Evolutionary conservation across 2,113 vertebrate genomes (phyloP), one percentile per base, ranked within the genome.

Genomic region (Odontesthes bonariensis): DNA sequence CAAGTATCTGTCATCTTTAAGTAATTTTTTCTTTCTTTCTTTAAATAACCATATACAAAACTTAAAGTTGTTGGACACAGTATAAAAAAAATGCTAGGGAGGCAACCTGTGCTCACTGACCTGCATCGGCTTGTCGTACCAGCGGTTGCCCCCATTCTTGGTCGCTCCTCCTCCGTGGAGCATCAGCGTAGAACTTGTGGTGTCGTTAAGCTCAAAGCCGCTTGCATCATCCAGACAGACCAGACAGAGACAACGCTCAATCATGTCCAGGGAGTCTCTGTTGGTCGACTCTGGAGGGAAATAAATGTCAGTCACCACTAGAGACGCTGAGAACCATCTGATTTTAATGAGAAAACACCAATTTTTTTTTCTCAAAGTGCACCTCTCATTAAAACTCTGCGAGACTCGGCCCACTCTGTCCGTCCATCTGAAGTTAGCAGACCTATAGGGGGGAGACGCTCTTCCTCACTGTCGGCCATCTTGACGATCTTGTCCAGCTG

Each of bases 51-150:
- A 44, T 19, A 42, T 38, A 46, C 52, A 16, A 57, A 82, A 35
- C 12, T 32, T 8, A 40, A 53, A 35, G 23, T 12, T 77, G 22
- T 32, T 7, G 9, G 7, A 60, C 12, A 33, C 4, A 31, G 2
- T 22, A 17, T 51, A 49, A 3, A 40, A 3, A 40, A 31, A 42
- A 70, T 13, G 8, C 52, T 13, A 53, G 66, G 11, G 7, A 61
- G 16, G 19, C 35, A 20, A 9, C 12, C 9, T 66, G 23, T 47
- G 60, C 27, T 81, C 56, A 57, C 58, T 82, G 87, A 99, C 98
- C 98, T 99, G 98, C 94, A 98, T 95, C 1, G 97, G 96, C 82
- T 99, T 99, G 93, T 99, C 98, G 0, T 98, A 99, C 98, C 98
- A 99, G 9, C 98, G 97, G 69, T 99, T 99, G 8, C 94, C 96